Conservation (phyloP, 2,797 vertebrate genomes). For the Crypturellus tataupa region DNA sequence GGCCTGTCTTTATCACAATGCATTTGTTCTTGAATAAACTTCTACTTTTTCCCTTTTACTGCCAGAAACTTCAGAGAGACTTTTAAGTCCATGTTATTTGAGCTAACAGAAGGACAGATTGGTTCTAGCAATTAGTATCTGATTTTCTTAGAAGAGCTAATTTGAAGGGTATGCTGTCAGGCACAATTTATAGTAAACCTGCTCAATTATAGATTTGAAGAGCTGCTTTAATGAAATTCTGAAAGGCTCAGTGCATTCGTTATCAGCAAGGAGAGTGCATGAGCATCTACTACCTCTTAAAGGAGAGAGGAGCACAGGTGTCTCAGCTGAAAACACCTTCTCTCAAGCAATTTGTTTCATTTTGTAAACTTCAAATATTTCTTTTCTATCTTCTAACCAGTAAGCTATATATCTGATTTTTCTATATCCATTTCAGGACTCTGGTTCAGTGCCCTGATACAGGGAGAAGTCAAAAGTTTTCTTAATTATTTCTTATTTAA, state of each 20-base stretch:
- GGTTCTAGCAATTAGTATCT: neutral
- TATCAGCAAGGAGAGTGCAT: neutral
- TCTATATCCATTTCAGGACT: neutral
- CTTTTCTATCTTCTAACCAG: neutral
- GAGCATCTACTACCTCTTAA: neutral
- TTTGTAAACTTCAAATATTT: neutral
- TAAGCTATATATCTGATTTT: neutral
- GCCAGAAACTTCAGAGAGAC: neutral
- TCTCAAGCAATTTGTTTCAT: neutral
- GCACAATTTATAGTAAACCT: neutral
- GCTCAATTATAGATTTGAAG: neutral
- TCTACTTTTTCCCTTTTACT: neutral
- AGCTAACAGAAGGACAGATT: neutral
- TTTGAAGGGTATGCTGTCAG: neutral
- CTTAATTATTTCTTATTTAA: neutral
- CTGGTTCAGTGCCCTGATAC: neutral
- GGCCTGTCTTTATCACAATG: neutral
- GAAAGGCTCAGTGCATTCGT: neutral
- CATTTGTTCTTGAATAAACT: neutral
- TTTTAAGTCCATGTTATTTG: neutral
- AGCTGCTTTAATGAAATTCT: neutral
- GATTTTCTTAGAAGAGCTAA: neutral
- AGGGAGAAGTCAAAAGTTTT: neutral
- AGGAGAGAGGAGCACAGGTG: neutral
- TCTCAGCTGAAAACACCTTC: neutral